Evolutionary conservation across 2,888 invertebrate species (phyloP).

Genomic region (Drosophila helvetica): DNA sequence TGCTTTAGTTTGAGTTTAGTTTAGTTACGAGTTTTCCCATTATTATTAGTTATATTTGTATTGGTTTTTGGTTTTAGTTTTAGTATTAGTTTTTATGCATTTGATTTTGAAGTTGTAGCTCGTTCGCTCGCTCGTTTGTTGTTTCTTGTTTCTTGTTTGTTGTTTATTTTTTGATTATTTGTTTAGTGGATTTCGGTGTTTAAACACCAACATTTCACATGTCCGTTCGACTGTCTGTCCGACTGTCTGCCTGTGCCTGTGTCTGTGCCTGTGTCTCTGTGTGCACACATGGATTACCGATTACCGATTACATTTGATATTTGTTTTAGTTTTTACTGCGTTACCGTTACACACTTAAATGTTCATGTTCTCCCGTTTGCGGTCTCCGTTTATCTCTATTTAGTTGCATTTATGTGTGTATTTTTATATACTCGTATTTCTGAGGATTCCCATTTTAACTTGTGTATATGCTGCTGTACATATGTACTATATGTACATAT

Average conservation of each 20-base stretch:
- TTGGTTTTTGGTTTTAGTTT: constrained; percentile 10
- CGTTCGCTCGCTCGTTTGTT: constrained; percentile 17
- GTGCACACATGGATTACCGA: constrained; percentile 19
- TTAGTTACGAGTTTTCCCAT: constrained; percentile 18
- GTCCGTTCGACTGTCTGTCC: constrained; percentile 4
- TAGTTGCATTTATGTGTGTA: constrained; percentile 33
- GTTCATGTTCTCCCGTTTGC: constrained; percentile 25
- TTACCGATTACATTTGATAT: constrained; percentile 30
- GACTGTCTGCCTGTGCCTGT: background rate
- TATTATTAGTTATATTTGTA: constrained; percentile 20
- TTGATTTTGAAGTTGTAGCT: constrained; percentile 14
- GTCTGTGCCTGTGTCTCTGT: constrained; percentile 2
- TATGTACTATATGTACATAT: constrained; percentile 5
- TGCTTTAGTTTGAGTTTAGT: constrained; percentile 28
- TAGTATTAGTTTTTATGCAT: constrained; percentile 2
- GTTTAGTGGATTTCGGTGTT: constrained; percentile 31
- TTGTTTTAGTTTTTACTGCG: constrained; percentile 29
- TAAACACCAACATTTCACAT: background rate
- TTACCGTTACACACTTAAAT: constrained; percentile 15
- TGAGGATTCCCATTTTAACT: constrained; percentile 22
- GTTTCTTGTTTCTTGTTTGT: constrained; percentile 29
- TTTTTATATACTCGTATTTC: constrained; percentile 15
- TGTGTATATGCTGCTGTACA: constrained; percentile 17
- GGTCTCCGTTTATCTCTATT: constrained; percentile 30
- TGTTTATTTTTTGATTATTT: constrained; percentile 40